A percentile compares a stretch with the other conserved stretches of the same genome.
Evolutionary conservation across 2,113 vertebrate genomes (phyloP).

Genomic region (Ctenodactylus gundi): DNA sequence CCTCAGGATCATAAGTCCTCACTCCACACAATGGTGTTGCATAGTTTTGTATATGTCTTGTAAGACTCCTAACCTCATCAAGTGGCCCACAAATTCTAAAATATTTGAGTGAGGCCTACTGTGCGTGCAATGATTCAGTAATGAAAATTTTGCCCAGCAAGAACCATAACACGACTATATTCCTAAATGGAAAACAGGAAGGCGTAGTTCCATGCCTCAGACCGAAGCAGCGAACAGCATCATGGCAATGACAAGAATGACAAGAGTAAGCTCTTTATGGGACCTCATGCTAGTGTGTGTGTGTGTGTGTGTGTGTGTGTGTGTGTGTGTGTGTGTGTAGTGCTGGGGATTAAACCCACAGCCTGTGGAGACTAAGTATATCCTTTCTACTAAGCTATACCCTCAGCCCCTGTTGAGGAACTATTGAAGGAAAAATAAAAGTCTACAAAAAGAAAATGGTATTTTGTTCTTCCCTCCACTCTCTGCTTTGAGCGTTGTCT

Average conservation of each 20-base stretch:
- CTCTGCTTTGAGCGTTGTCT: background rate
- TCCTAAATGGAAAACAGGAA: background rate
- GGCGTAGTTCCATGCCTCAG: background rate
- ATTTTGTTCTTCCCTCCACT: background rate
- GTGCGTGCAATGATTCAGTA: background rate
- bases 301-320: background rate
- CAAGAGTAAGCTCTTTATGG: background rate
- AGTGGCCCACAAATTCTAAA: background rate
- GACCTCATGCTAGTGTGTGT: background rate
- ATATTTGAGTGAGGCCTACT: background rate
- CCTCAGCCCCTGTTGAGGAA: background rate
- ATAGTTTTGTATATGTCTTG: background rate
- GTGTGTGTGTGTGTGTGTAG: background rate
- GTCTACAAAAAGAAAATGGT: background rate
- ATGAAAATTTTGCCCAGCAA: background rate
- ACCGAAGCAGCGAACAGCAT: background rate
- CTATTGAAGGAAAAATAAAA: background rate
- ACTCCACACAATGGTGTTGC: background rate
- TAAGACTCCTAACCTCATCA: background rate
- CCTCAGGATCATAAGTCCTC: no score
- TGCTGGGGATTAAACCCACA: background rate
- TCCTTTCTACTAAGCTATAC: background rate
- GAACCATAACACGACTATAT: background rate
- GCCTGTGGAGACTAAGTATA: background rate
- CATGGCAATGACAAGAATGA: background rate